Evolutionary conservation across 2,113 vertebrate genomes (phyloP).

Genomic region (Martes martes): DNA sequence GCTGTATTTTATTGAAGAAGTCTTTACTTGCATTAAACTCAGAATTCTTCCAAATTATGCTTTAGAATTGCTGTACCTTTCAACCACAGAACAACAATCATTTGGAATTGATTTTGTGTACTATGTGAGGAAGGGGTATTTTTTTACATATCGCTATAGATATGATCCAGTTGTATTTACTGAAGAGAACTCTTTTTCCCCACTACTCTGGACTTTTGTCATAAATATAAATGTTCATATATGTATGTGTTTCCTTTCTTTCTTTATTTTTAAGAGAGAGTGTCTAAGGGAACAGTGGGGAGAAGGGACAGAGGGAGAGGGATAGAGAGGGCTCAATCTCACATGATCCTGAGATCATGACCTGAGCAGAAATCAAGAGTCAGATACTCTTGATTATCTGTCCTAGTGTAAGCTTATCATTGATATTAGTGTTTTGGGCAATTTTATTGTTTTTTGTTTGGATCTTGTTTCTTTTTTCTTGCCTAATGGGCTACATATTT

Average conservation of each 20-base stretch:
- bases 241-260: not conserved
- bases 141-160: not conserved
- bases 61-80: not conserved
- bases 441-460: not conserved
- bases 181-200: not conserved
- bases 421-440: not conserved
- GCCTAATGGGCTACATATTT: not conserved
- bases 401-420: not conserved
- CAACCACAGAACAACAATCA: not conserved
- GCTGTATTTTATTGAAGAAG: not conserved
- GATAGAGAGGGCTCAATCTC: not conserved
- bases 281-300: not conserved
- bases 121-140: not conserved
- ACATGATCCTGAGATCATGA: not conserved
- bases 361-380: not conserved
- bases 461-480: not conserved
- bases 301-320: not conserved
- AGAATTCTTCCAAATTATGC: not conserved
- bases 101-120: not conserved
- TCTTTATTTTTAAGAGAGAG: not conserved
- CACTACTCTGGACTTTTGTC: not conserved
- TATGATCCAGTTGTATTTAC: not conserved
- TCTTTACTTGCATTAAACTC: not conserved
- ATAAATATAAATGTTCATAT: not conserved
- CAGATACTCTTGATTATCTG: not conserved